Evolutionary conservation across 2,888 invertebrate genomes (phyloP).

Genomic region (Agrochola lychnidis): DNA sequence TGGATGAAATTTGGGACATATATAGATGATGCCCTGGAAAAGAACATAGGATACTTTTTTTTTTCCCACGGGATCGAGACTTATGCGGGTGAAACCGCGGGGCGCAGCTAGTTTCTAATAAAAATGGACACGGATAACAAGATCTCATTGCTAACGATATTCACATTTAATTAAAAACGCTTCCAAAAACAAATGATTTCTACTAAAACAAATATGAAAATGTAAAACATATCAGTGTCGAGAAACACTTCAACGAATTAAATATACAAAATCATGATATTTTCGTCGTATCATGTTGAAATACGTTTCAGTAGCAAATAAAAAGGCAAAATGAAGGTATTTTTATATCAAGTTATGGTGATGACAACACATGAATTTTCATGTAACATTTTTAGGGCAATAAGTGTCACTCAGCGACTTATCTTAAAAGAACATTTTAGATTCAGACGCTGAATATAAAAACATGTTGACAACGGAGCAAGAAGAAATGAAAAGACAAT

Average conservation of each 20-base stretch:
- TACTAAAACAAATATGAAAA: neutral
- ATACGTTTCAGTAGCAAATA: slow-evolving; percentile 34
- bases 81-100: too few relatives aligned
- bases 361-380: slow-evolving; percentile 29
- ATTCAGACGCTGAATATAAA: slow-evolving; percentile 10
- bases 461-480: neutral
- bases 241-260: slow-evolving; percentile 11
- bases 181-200: neutral
- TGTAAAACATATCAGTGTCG: neutral
- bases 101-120: too few relatives aligned
- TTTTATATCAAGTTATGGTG: slow-evolving; percentile 26
- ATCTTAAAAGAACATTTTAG: slow-evolving; percentile 27
- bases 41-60: too few relatives aligned
- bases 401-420: slow-evolving; percentile 13
- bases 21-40: too few relatives aligned
- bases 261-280: neutral
- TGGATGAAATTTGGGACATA: too few relatives aligned
- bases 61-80: too few relatives aligned
- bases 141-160: neutral
- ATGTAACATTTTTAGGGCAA: slow-evolving; percentile 1
- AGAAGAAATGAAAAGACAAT: slow-evolving; percentile 10
- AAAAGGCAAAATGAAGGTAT: slow-evolving; percentile 17
- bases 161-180: neutral
- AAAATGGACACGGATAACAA: neutral
- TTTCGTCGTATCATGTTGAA: slow-evolving; percentile 28